Percentiles rank a stretch among this genome's conserved stretches.
phyloP scores from a whole-genome alignment of 2,888 invertebrate genomes.

The Drosophila cognata region DNA sequence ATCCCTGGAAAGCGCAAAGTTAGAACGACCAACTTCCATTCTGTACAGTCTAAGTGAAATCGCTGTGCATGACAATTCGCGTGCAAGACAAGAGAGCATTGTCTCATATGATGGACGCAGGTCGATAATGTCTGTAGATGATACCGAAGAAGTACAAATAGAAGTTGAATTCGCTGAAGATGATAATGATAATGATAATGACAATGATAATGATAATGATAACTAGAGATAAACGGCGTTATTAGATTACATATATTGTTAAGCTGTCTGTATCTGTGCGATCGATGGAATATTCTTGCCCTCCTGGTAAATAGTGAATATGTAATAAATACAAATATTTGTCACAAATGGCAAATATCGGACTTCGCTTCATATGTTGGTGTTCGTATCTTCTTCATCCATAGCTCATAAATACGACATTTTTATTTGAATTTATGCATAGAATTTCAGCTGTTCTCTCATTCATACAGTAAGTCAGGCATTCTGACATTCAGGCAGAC shows the following conservation, averaged over 20 bases:
- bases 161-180: neutral
- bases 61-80: too few relatives aligned
- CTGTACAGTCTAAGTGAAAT: neutral
- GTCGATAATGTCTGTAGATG: neutral
- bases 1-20: neutral
- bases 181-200: neutral
- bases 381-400: neutral
- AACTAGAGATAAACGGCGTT: neutral
- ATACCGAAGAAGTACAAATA: neutral
- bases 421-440: slow-evolving; percentile 32
- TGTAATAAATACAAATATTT: neutral
- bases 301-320: neutral
- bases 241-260: neutral
- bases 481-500: slow-evolving; percentile 10
- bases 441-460: slow-evolving; percentile 8
- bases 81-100: neutral
- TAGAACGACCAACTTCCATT: neutral
- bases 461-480: slow-evolving; percentile 24
- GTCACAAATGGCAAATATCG: neutral
- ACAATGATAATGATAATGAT: neutral
- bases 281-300: neutral
- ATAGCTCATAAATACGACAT: slow-evolving; percentile 33
- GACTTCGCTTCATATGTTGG: neutral
- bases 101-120: neutral
- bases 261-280: neutral